Conservation (phyloP, 2,113 vertebrate species). For the Etheostoma cragini region DNA sequence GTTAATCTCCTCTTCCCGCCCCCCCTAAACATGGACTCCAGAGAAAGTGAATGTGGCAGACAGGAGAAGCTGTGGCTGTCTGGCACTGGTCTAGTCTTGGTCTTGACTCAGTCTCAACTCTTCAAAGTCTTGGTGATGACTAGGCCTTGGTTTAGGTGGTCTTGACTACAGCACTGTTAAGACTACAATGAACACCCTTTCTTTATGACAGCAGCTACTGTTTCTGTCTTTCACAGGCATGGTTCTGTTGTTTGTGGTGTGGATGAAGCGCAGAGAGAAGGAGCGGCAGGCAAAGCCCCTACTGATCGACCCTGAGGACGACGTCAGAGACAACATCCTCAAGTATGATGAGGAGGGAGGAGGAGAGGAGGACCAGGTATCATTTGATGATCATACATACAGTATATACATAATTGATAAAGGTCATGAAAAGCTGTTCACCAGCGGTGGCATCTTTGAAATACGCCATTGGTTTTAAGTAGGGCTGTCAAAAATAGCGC, state of each 20-base stretch:
- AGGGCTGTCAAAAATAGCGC: no score
- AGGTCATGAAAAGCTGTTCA: neutral
- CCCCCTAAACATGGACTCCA: no score
- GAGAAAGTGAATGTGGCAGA: no score
- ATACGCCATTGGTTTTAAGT: neutral
- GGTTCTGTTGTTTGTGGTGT: constrained; percentile 94
- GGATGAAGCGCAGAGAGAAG: constrained; percentile 95
- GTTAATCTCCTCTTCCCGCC: no score
- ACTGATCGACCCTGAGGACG: constrained; percentile 96
- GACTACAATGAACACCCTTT: neutral
- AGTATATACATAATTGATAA: neutral
- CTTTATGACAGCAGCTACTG: no score
- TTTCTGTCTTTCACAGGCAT: constrained; percentile 82
- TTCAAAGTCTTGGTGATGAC: no score
- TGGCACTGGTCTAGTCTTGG: no score
- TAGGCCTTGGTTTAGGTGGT: no score
- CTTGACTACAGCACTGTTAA: no score
- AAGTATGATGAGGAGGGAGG: constrained; percentile 98
- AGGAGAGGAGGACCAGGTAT: constrained; percentile 97
- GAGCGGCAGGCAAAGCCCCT: constrained; percentile 95
- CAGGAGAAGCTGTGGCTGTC: no score
- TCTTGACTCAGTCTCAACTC: no score
- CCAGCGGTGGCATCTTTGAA: neutral
- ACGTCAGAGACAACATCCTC: constrained; percentile 96
- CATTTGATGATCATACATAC: neutral